Evolutionary conservation across 1,140 invertebrate genomes (phyloP), one percentile per base, ranked within the genome.

Genomic region (Lasioglossum albipes): DNA sequence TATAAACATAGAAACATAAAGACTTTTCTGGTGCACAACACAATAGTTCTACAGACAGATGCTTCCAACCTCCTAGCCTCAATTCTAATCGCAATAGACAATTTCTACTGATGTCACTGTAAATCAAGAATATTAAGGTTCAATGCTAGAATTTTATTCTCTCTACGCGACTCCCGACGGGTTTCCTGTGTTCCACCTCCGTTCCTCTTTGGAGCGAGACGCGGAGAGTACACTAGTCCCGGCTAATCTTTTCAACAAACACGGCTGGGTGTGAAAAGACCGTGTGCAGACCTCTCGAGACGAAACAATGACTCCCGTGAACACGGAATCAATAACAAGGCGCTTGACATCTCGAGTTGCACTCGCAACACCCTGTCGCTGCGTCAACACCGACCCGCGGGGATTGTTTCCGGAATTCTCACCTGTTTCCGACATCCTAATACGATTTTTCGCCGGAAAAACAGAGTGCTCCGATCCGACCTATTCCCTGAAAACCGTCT

Each of bases 271-370:
- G 77, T 1, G 49, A 64, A 52, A 57, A 61, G 69, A 45, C 42
- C 54, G 59, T 20, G 59, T 54, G 31, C 69, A 64, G 20, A 66
- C 36, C 36, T 45, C 78, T 82, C 62, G 54, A 78, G 66, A 78
- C 75, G 66, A 71, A 81, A 81, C 79, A 81, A 78, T 81, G 79
- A 80, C 45, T 69, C 72, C 31, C 42, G 27, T 5, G 62, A 45
- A 66, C 22, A n/a, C 41, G 71, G 45, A 79, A 67, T 79, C 78
- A 22, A 79, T 79, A 75, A 59, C 22, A 31, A 59, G 42, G 22
- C 42, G 45, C 27, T 74, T 36, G 62, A 79, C 49, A 61, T 74
- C 49, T 74, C 70, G 22, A 65, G 49, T 57, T 31, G 2, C 69
- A 41, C 22, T 54, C 52, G 45, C 4, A 9, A 41, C 2, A 20